These are phyloP conservation scores for Petroica traversi DNA, from an alignment of 2,113 vertebrate species.

Conservation along the genomic window DNA sequence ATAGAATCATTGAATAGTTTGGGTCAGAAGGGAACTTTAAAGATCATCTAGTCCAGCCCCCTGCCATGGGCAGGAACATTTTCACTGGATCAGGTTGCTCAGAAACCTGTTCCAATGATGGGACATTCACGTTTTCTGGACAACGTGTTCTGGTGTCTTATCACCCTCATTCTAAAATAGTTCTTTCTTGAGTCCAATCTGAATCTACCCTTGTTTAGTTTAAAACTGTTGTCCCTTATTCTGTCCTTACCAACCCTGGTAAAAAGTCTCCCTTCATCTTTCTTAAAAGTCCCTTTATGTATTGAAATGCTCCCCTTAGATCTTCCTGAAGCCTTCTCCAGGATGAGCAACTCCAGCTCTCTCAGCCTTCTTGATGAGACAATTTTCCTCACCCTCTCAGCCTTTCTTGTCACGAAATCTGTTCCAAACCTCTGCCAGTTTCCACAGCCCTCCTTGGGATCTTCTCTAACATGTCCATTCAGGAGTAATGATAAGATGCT, in stretches of 20 bases:
- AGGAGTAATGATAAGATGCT: neutral
- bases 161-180: neutral
- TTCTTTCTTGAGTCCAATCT: neutral
- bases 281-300: neutral
- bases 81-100: conserved; percentile 25
- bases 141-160: neutral
- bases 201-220: neutral
- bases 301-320: neutral
- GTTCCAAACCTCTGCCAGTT: neutral
- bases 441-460: neutral
- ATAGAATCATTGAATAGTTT: neutral
- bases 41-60: neutral
- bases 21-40: neutral
- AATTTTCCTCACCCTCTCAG: neutral
- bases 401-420: neutral
- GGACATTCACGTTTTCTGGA: neutral
- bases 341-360: neutral
- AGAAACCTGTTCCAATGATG: neutral
- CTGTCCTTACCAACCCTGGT: neutral
- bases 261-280: neutral
- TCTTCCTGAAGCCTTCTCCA: neutral
- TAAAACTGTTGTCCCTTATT: neutral
- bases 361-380: neutral
- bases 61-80: neutral
- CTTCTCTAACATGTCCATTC: neutral